Evolutionary conservation across 1,140 invertebrate species (phyloP), one percentile per base, ranked within the genome.

Genomic region (Pseudomyrmex flavicornis): DNA sequence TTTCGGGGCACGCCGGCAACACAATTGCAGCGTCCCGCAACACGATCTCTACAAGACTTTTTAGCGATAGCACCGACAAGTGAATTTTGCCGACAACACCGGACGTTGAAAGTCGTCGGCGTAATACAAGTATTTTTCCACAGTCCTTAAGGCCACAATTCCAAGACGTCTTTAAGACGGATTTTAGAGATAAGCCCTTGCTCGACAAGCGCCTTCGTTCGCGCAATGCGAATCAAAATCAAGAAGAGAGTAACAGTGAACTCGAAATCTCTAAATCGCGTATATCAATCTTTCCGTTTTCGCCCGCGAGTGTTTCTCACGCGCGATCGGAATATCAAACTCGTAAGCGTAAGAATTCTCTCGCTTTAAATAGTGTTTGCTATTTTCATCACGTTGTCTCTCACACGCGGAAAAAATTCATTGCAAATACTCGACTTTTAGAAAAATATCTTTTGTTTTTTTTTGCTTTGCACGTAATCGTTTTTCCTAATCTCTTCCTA

Each of bases 131-230:
- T 68, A 79, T 35, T 35, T 54, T 80, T 59, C 17, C 68, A 79
- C 20, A 79, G 54, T 80, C 66, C 76, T 80, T 76, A 80, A 80
- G 76, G 76, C 76, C 76, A 80, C 76, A 56, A 70, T 59, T 79
- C 76, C 76, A 59, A n/a, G 76, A 80, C 44, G 76, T 80, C 76
- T 65, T 77, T 72, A 72, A 80, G 76, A 80, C 66, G 76, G 54
- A 72, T 80, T 70, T 52, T 80, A 80, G 44, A 50, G 72, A 80
- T 59, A 70, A 80, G 66, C 66, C 66, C 54, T 59, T 80, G 76
- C 76, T 59, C 7, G 52, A 79, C 76, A 80, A 80, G 76, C 76
- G 54, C 76, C 76, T 35, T 72, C 44, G n/a, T 17, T 22, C 15
- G 69, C 44, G 63, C 72, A 26, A 66, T 7, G 35, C 35, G 35